Evolutionary conservation across 2,888 invertebrate species (phyloP).

Genomic region (Bellardia bayeri): DNA sequence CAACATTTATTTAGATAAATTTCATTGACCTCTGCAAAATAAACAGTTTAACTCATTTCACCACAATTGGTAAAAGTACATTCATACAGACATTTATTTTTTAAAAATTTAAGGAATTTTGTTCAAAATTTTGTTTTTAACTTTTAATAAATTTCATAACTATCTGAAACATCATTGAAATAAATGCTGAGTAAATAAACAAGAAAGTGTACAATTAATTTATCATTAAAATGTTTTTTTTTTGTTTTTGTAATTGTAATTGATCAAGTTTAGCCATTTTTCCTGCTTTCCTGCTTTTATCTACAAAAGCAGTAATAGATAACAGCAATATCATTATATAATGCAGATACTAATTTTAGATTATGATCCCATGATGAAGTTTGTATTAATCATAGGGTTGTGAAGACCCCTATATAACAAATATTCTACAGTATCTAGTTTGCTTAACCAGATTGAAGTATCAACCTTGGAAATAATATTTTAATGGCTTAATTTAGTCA

Average conservation of each 20-base stretch:
- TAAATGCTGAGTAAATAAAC: too few species aligned
- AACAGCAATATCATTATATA: neutral
- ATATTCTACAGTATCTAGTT: too few species aligned
- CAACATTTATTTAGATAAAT: constrained; percentile 44
- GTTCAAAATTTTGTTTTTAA: too few species aligned
- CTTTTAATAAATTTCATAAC: neutral
- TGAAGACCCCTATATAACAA: too few species aligned
- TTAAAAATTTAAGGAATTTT: too few species aligned
- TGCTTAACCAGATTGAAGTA: too few species aligned
- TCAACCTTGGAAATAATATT: too few species aligned
- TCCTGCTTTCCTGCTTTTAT: neutral
- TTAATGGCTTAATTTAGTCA: too few species aligned
- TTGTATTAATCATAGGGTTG: neutral
- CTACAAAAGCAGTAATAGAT: neutral
- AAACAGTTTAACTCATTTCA: constrained; percentile 14
- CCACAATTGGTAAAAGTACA: neutral
- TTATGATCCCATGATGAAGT: neutral
- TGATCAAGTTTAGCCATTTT: constrained; percentile 38
- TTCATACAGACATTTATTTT: too few species aligned
- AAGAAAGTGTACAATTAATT: too few species aligned
- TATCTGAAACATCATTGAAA: neutral
- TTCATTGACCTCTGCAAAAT: constrained; percentile 44
- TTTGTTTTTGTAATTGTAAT: neutral
- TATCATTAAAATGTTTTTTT: neutral
- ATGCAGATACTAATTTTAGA: neutral